phyloP scores from a whole-genome alignment of 2,797 vertebrate genomes.

The Sebastiscus tertius region DNA sequence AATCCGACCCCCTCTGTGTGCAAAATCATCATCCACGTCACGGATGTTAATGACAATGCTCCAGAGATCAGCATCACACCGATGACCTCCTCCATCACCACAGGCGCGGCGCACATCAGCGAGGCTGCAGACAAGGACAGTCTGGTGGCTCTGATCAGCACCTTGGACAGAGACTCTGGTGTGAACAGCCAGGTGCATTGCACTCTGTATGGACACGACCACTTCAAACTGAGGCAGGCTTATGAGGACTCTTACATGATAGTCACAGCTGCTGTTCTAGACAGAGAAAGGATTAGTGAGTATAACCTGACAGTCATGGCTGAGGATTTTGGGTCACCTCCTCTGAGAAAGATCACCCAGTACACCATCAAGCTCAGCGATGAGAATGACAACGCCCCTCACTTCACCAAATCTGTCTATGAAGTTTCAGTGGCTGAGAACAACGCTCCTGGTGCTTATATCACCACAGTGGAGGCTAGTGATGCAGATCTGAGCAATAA shows the following conservation, averaged over 20 bases:
- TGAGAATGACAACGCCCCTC: slow-evolving; percentile 93
- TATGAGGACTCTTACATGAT: slow-evolving; percentile 95
- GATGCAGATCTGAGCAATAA: slow-evolving; percentile 91
- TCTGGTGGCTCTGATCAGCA: slow-evolving; percentile 93
- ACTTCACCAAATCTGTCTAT: slow-evolving; percentile 86
- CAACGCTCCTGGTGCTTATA: slow-evolving; percentile 90
- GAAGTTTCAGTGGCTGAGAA: slow-evolving; percentile 91
- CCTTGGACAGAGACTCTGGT: slow-evolving; percentile 91
- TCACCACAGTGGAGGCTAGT: slow-evolving; percentile 88
- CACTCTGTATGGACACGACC: slow-evolving; percentile 90
- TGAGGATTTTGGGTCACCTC: slow-evolving; percentile 90
- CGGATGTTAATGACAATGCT: slow-evolving; percentile 94
- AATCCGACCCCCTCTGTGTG: slow-evolving; percentile 88
- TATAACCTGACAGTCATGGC: slow-evolving; percentile 95
- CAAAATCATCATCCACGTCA: slow-evolving; percentile 90
- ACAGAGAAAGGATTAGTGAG: slow-evolving; percentile 89
- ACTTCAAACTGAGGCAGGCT: slow-evolving; percentile 90
- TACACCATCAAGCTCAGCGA: slow-evolving; percentile 90
- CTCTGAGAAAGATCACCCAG: slow-evolving; percentile 87
- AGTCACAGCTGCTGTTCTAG: slow-evolving; percentile 86
- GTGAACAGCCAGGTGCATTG: slow-evolving; percentile 91
- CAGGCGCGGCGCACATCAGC: slow-evolving; percentile 86
- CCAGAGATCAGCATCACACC: slow-evolving; percentile 91
- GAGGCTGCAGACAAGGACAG: slow-evolving; percentile 91
- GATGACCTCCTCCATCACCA: slow-evolving; percentile 82